phyloP scores from a whole-genome alignment of 1,140 invertebrate species.

The Ruditapes philippinarum region DNA sequence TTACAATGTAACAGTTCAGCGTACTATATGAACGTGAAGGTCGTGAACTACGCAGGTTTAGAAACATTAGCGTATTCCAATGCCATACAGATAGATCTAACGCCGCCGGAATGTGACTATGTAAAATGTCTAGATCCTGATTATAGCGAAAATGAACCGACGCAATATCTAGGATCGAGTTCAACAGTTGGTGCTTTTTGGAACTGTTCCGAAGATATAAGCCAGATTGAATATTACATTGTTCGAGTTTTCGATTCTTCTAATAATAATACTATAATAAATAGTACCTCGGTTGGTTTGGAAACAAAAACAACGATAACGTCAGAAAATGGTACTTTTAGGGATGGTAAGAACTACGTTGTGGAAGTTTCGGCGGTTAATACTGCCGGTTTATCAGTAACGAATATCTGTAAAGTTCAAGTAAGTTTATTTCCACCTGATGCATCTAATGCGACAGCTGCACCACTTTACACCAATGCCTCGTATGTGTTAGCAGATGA shows the following conservation, averaged over 20 bases:
- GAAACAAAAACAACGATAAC: background rate
- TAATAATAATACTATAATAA: background rate
- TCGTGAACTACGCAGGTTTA: constrained; percentile 36
- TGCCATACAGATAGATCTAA: constrained; percentile 27
- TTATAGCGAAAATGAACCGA: constrained; percentile 26
- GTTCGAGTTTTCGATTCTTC: background rate
- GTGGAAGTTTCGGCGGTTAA: constrained; percentile 20
- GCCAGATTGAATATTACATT: background rate
- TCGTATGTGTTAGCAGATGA: background rate
- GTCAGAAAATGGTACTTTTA: constrained; percentile 9
- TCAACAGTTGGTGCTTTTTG: constrained; percentile 46
- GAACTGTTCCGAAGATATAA: constrained; percentile 48
- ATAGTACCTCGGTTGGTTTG: background rate
- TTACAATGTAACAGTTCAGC: constrained; percentile 28
- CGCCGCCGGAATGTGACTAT: constrained; percentile 18
- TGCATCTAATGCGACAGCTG: background rate
- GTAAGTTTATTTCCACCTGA: constrained; percentile 33
- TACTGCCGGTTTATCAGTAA: background rate
- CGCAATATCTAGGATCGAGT: constrained; percentile 23
- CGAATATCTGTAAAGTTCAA: background rate
- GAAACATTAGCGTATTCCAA: constrained; percentile 34
- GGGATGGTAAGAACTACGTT: constrained; percentile 2
- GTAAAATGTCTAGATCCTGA: constrained; percentile 42
- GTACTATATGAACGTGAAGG: constrained; percentile 38
- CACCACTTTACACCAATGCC: constrained; percentile 20